Base-by-base conservation (phyloP, 2,113 vertebrate species). In the Neotoma lepida region DNA sequence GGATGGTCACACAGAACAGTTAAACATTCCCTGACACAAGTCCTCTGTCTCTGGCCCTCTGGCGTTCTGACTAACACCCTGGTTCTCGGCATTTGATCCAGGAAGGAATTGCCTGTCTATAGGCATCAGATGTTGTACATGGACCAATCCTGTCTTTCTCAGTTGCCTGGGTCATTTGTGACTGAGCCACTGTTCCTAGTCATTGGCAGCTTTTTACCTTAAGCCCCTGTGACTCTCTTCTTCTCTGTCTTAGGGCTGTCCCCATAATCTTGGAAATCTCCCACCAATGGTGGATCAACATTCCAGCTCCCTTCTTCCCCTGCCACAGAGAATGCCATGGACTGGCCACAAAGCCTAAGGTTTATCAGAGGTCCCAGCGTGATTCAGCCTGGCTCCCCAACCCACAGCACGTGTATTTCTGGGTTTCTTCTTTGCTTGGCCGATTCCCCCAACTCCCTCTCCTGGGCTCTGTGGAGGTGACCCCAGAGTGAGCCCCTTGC, bases 21-120 rank as follows among this genome's bases (percentile, higher is more conserved):
- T 15, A 14, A 6, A 15, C 26, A 0, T 39, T 20, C 3, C 18
- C 1, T 4, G 46, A 28, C 5, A 9, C 9, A 14, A 26, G 3
- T 44, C 54, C 89, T 18, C 73, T 77, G 26, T 5, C 1, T 3
- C 41, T 24, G 28, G 61, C 7, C 51, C 35, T 33, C 61, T 68
- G 1, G 26, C 63, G 13, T 10, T n/a, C 44, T 49, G 28, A 13
- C 20, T 33, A 30, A 51, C 70, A 71, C 51, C 87, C 22, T 49
- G 30, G 10, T 17, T 33, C 35, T 46, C 9, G n/a, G n/a, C 39
- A 12, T 85, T 64, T 85, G 49, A 13, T 70, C 30, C 6, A 3
- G 22, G 63, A 49, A 68, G n/a, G 18, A 10, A 20, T 35, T 33
- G 49, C 15, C 44, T 4, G 6, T 33, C 33, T 44, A 7, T 88